Evolutionary conservation across 2,113 vertebrate genomes (phyloP), one percentile per base, ranked within the genome.

Genomic region (Poicephalus meyeri): DNA sequence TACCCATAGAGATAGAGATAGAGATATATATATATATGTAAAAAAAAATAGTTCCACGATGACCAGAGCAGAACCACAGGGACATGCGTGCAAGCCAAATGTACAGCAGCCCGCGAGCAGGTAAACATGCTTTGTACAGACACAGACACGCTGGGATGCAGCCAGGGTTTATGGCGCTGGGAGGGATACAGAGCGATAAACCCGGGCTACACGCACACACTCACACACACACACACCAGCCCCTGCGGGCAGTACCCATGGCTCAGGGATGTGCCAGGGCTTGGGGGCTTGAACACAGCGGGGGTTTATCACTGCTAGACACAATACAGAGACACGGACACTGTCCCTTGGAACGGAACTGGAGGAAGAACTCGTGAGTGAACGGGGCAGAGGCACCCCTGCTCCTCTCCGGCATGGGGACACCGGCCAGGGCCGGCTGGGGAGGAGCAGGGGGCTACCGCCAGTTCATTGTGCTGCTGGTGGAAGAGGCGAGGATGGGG

Each of bases 391-490:
- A 78, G 86, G 95, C 89, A 26, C 76, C 94, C 97, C 96, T 95
- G 92, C 88, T 94, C 97, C 96, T 91, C 95, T 93, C 69, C 4
- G 13, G 68, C 76, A 19, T 9, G 1, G 18, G 16, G 90, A 88
- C 95, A 86, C 88, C 39, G 17, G 93, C 92, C 24, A 3, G 86
- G 87, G 94, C 88, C 10, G 2, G 92, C 93, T 95, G 73, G 10
- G 90, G 93, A 71, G 84, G n/a, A 88, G 95, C 91, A 96, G 88
- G 71, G 95, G 94, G 90, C 63, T 92, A 77, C 88, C 53, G 64
- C 94, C 80, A 95, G 97, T 98, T 98, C 98, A 98, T 98, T 99
- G 99, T 99, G 99, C 99, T 99, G 98, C 97, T 98, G 99, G 99
- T 99, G 99, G 98, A 98, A 98, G 98, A 97, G 98, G 96, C 96